These are phyloP conservation scores for Lasioglossum zephyrum DNA, from an alignment of 2,888 invertebrate genomes.

Conservation along the genomic window DNA sequence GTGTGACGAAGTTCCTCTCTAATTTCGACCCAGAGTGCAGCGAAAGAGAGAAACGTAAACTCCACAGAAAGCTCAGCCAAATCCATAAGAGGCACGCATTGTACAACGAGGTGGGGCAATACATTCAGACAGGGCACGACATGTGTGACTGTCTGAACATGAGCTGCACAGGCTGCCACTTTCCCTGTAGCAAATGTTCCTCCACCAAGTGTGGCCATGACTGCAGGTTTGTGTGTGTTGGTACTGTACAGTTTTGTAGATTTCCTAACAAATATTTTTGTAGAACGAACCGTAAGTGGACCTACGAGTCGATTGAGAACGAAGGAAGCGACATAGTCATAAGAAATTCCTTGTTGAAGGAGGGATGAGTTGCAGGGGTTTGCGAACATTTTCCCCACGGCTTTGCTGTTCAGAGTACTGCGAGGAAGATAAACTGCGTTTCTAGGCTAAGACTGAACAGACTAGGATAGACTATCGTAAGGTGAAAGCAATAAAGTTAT, in stretches of 20 bases:
- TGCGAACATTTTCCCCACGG: neutral
- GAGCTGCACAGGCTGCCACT: slow-evolving; percentile 94
- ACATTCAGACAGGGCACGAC: slow-evolving; percentile 88
- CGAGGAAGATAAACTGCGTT: neutral
- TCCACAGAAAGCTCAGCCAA: slow-evolving; percentile 88
- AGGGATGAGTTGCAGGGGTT: slow-evolving; percentile 19
- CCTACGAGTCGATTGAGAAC: slow-evolving; percentile 91
- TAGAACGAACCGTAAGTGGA: slow-evolving; percentile 91
- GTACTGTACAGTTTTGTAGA: neutral
- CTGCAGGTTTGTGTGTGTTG: slow-evolving; percentile 86
- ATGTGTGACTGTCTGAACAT: slow-evolving; percentile 93
- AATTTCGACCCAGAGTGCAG: slow-evolving; percentile 93
- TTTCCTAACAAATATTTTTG: slow-evolving; percentile 74
- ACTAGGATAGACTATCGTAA: neutral
- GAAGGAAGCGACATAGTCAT: slow-evolving; percentile 91
- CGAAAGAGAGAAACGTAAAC: slow-evolving; percentile 90
- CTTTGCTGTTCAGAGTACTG: neutral
- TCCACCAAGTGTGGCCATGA: slow-evolving; percentile 92
- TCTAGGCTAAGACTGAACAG: neutral
- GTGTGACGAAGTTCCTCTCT: slow-evolving; percentile 77
- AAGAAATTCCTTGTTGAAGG: slow-evolving; percentile 85
- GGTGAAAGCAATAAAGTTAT: slow-evolving; percentile 23
- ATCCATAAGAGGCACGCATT: slow-evolving; percentile 86
- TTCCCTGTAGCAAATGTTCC: slow-evolving; percentile 90
- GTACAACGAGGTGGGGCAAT: slow-evolving; percentile 90